Conservation (phyloP, 2,113 vertebrate genomes). For the Hucho hucho region DNA sequence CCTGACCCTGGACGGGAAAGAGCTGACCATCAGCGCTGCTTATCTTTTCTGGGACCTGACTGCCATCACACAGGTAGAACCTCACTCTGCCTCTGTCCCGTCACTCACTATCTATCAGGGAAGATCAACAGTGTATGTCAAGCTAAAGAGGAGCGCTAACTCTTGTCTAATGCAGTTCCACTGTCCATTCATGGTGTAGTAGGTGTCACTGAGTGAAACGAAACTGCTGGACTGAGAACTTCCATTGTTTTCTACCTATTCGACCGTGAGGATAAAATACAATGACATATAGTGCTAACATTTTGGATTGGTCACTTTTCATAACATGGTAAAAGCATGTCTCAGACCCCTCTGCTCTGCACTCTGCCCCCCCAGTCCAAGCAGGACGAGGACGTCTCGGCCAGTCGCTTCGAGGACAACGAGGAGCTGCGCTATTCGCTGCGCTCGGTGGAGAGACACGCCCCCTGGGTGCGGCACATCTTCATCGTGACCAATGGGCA, state of each 20-base stretch:
- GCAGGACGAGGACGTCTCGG: constrained; percentile 94
- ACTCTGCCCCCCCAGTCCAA: constrained; percentile 78
- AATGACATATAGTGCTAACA: no score
- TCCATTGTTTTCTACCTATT: no score
- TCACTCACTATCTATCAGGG: background rate
- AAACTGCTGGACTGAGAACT: no score
- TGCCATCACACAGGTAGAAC: constrained; percentile 87
- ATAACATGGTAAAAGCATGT: no score
- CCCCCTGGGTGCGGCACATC: constrained; percentile 94
- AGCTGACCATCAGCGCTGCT: constrained; percentile 83
- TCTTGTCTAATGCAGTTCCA: no score
- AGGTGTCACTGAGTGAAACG: no score
- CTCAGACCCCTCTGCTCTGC: background rate
- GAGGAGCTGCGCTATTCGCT: constrained; percentile 95
- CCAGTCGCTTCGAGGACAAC: constrained; percentile 96
- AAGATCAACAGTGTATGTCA: no score
- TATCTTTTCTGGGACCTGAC: constrained; percentile 94
- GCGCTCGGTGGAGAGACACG: constrained; percentile 91
- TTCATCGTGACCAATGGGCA: constrained; percentile 98
- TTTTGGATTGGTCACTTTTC: no score
- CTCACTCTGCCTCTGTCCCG: background rate
- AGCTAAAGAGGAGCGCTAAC: no score
- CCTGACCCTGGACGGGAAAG: constrained; percentile 93
- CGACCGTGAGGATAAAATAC: no score
- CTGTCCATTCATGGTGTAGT: no score